phyloP scores from a whole-genome alignment of 2,888 invertebrate genomes.

The Acanthosepion esculentum region DNA sequence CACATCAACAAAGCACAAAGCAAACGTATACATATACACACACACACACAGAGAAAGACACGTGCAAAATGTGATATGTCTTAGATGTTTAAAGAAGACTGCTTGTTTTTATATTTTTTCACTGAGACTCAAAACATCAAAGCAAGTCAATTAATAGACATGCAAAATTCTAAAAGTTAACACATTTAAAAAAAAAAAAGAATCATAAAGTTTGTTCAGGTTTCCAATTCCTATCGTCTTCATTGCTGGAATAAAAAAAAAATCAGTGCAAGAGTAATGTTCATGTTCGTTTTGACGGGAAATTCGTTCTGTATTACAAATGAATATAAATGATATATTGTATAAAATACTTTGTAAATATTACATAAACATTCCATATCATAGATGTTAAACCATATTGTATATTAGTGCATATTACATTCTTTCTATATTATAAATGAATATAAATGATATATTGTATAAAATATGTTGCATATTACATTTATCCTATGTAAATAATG shows the following conservation, averaged over 20 bases:
- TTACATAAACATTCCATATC: no score
- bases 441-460: neutral
- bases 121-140: neutral
- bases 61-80: neutral
- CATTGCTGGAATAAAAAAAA: neutral
- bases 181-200: neutral
- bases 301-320: neutral
- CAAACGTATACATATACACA: neutral
- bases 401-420: neutral
- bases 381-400: no score
- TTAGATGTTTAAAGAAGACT: neutral
- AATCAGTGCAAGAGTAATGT: neutral
- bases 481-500: no score
- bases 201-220: neutral
- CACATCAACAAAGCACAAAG: neutral
- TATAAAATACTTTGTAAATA: no score
- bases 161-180: neutral
- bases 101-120: neutral
- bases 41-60: no score
- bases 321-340: neutral
- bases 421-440: neutral
- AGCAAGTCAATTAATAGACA: neutral
- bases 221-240: no score
- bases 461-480: no score
- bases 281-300: neutral